A percentile compares a stretch with the other conserved stretches of the same genome.
Conservation (phyloP, 2,888 invertebrate species). For the Miltochrista miniata region DNA sequence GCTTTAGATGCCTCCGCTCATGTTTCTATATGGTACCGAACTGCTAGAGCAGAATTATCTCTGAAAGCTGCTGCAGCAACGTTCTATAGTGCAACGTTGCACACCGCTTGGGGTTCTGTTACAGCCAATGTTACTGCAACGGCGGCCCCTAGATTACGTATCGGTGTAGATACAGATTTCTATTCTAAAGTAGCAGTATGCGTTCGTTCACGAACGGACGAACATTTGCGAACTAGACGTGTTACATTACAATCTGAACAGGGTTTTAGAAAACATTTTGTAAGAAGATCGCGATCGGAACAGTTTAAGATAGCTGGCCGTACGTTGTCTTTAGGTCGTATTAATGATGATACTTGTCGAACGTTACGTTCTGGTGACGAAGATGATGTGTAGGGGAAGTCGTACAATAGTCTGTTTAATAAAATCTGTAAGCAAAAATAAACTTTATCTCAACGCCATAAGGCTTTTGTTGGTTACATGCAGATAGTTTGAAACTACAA, state of each 20-base stretch:
- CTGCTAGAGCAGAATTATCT: constrained; percentile 34
- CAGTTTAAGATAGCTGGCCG: constrained; percentile 57
- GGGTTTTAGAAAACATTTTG: constrained; percentile 20
- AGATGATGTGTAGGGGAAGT: background rate
- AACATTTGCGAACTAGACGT: constrained; percentile 21
- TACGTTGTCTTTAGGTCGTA: constrained; percentile 31
- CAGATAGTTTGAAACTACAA: too few species aligned
- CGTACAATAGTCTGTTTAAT: too few species aligned
- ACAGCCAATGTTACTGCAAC: constrained; percentile 19
- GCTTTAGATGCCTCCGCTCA: constrained; percentile 35
- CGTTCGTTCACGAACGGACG: constrained; percentile 50
- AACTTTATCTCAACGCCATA: too few species aligned
- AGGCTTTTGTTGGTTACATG: too few species aligned
- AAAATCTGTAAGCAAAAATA: too few species aligned
- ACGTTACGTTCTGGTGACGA: background rate
- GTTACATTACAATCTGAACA: constrained; percentile 7
- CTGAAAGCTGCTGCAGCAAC: constrained; percentile 24
- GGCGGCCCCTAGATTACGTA: constrained; percentile 25
- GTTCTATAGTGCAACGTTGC: constrained; percentile 34
- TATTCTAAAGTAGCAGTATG: constrained; percentile 60
- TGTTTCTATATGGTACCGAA: constrained; percentile 38
- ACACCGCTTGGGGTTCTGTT: constrained; percentile 38
- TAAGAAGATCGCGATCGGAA: constrained; percentile 40
- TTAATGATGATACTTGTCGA: constrained; percentile 3
- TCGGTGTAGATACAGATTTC: constrained; percentile 64